Evolutionary conservation across 2,888 invertebrate genomes (phyloP).

Genomic region (Spodoptera exigua): DNA sequence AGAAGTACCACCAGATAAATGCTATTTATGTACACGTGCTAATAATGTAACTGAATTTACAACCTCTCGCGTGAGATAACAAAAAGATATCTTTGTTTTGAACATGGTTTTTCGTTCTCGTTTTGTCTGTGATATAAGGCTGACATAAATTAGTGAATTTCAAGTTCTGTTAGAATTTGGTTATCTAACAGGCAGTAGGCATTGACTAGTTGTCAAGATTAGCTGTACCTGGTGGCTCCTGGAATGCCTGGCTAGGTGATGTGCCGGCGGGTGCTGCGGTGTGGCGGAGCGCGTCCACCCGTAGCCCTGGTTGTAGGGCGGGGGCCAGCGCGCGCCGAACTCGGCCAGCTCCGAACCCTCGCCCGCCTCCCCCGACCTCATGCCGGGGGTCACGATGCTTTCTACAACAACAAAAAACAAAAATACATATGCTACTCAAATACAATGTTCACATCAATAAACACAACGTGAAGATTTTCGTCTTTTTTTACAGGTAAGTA

Average conservation of each 20-base stretch:
- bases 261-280: slow-evolving; percentile 87
- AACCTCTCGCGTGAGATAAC: too few relatives aligned
- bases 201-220: too few relatives aligned
- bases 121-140: too few relatives aligned
- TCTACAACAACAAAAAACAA: slow-evolving; percentile 59
- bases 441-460: not conserved
- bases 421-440: not conserved
- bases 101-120: too few relatives aligned
- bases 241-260: slow-evolving; percentile 87
- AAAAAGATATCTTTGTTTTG: too few relatives aligned
- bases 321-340: slow-evolving; percentile 88
- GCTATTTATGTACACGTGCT: too few relatives aligned
- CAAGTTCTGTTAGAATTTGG: not conserved
- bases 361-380: slow-evolving; percentile 89
- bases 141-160: too few relatives aligned
- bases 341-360: slow-evolving; percentile 89
- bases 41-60: too few relatives aligned
- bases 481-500: too few relatives aligned
- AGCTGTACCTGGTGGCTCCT: slow-evolving; percentile 83
- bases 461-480: too few relatives aligned
- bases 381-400: slow-evolving; percentile 86
- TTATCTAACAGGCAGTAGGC: not conserved
- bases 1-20: too few relatives aligned
- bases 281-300: slow-evolving; percentile 88
- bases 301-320: slow-evolving; percentile 89